Percentiles rank a stretch among this genome's conserved stretches.
Evolutionary conservation across 2,113 vertebrate species (phyloP).

Genomic region (Galemys pyrenaicus): DNA sequence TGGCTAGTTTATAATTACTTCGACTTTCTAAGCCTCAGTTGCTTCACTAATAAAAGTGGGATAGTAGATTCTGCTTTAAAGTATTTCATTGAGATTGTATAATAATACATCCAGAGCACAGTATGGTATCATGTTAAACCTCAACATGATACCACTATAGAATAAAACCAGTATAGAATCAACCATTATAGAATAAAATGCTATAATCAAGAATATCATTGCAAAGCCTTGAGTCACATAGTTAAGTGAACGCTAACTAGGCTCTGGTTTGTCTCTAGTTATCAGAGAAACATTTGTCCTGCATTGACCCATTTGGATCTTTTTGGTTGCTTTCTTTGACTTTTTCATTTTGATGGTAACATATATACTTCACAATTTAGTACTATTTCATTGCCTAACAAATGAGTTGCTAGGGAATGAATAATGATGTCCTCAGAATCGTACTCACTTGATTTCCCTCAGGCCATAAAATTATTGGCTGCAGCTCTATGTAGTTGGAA

Average conservation of each 20-base stretch:
- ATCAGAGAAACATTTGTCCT: background rate
- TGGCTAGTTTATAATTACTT: conserved; percentile 21
- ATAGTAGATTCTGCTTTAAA: background rate
- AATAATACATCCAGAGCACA: background rate
- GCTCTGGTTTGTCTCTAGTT: conserved; percentile 13
- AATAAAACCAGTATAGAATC: conserved; percentile 6
- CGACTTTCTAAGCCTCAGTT: background rate
- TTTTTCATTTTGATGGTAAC: background rate
- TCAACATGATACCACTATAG: background rate
- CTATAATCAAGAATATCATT: conserved; percentile 33
- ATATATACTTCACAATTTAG: conserved; percentile 19
- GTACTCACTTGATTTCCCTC: background rate
- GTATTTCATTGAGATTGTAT: conserved; percentile 9
- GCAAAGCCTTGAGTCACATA: background rate
- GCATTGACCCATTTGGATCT: background rate
- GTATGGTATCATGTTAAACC: background rate
- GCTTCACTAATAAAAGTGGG: conserved; percentile 14
- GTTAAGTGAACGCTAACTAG: background rate
- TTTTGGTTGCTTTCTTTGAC: conserved; percentile 3
- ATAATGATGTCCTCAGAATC: conserved; percentile 15
- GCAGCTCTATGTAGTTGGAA: background rate
- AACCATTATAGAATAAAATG: conserved; percentile 4
- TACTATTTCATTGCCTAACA: background rate
- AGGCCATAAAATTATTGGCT: background rate
- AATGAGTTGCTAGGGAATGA: conserved; percentile 11